Conservation (phyloP, 2,888 invertebrate species). For the Axea sp. region DNA sequence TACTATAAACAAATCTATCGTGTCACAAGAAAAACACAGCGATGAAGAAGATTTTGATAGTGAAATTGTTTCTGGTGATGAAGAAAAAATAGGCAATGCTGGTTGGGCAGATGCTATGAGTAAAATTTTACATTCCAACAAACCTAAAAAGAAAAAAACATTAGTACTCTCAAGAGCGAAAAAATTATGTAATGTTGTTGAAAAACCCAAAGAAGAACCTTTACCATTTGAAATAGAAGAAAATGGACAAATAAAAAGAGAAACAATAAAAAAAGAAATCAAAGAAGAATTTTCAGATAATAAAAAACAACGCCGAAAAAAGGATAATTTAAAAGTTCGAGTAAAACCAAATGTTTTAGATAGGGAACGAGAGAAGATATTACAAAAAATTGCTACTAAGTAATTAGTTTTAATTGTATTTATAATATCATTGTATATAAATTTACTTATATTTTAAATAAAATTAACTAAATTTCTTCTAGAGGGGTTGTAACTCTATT, state of each 20-base stretch:
- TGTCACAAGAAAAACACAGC: no score
- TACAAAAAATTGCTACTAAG: slow-evolving; percentile 91
- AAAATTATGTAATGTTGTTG: slow-evolving; percentile 82
- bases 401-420: slow-evolving; percentile 24
- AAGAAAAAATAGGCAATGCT: slow-evolving; percentile 81
- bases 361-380: slow-evolving; percentile 86
- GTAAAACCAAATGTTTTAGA: slow-evolving; percentile 88
- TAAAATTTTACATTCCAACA: slow-evolving; percentile 87
- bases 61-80: no score
- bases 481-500: slow-evolving; percentile 96
- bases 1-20: no score
- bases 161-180: slow-evolving; percentile 90
- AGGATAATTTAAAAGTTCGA: slow-evolving; percentile 83
- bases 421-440: no score
- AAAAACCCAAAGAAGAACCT: slow-evolving; percentile 79
- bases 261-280: slow-evolving; percentile 73
- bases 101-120: slow-evolving; percentile 92
- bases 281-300: neutral
- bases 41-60: no score
- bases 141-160: slow-evolving; percentile 87
- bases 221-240: slow-evolving; percentile 84
- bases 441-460: no score
- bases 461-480: slow-evolving; percentile 61
- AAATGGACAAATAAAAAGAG: slow-evolving; percentile 78
- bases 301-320: slow-evolving; percentile 68